Evolutionary conservation across 2,113 vertebrate species (phyloP).

Genomic region (Orycteropus afer): DNA sequence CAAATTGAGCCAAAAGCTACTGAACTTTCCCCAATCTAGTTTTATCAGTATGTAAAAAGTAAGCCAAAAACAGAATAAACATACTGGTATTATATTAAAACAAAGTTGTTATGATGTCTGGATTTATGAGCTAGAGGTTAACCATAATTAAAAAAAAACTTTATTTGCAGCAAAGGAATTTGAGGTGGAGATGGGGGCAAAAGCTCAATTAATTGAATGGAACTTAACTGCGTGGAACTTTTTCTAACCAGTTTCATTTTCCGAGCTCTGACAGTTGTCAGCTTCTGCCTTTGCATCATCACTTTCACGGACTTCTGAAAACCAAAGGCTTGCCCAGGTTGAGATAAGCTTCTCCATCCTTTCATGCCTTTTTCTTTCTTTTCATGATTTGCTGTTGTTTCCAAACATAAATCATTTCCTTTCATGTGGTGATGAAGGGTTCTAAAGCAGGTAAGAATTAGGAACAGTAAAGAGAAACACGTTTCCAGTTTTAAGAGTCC

Average conservation of each 20-base stretch:
- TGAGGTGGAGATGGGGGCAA: neutral
- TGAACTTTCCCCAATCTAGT: slow-evolving; percentile 1
- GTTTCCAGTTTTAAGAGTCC: neutral
- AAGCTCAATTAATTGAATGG: neutral
- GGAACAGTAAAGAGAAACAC: slow-evolving; percentile 19
- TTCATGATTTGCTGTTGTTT: slow-evolving; percentile 54
- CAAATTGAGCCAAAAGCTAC: slow-evolving; percentile 19
- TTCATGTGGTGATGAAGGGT: neutral
- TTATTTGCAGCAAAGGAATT: slow-evolving; percentile 32
- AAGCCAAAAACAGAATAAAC: slow-evolving; percentile 34
- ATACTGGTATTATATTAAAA: slow-evolving; percentile 13
- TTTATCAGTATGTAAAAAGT: slow-evolving; percentile 50
- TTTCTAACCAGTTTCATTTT: slow-evolving; percentile 57
- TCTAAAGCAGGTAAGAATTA: slow-evolving; percentile 56
- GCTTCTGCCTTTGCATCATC: slow-evolving; percentile 32
- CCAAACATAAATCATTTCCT: slow-evolving; percentile 41
- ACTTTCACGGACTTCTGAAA: slow-evolving; percentile 47
- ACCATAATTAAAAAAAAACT: neutral
- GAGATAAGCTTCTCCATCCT: neutral
- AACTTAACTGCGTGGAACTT: neutral
- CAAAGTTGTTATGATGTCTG: slow-evolving; percentile 25
- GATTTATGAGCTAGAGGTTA: neutral
- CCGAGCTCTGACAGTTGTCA: slow-evolving; percentile 16
- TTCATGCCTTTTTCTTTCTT: slow-evolving; percentile 27
- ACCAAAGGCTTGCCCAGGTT: slow-evolving; percentile 35